Evolutionary conservation across 2,113 vertebrate species (phyloP).

Genomic region (Prolemur simus): DNA sequence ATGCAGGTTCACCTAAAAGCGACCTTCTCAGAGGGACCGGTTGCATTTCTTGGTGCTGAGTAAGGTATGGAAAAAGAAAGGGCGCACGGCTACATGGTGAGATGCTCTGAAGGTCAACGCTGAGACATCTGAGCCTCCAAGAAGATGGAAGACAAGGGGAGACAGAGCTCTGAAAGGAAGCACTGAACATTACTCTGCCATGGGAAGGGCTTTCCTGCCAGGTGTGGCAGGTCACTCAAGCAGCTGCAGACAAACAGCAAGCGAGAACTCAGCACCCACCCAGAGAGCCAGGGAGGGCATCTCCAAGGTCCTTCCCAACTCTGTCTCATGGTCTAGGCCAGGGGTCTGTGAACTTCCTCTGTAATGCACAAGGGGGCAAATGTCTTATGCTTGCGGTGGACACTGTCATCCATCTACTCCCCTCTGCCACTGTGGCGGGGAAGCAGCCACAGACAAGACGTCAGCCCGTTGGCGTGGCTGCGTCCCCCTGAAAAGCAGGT

Average conservation of each 20-base stretch:
- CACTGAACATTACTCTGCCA: fast-evolving
- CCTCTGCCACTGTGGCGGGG: fast-evolving
- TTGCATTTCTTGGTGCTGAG: neutral
- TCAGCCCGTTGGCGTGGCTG: fast-evolving
- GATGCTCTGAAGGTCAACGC: no score
- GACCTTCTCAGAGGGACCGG: fast-evolving
- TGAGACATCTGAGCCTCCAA: neutral
- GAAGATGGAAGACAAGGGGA: neutral
- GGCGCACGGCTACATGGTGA: fast-evolving
- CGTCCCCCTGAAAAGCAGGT: neutral
- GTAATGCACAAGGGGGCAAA: fast-evolving
- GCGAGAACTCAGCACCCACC: neutral
- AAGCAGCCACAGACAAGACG: fast-evolving
- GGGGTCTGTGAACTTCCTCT: neutral
- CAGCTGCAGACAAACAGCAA: neutral
- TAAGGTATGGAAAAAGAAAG: neutral
- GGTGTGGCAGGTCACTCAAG: neutral
- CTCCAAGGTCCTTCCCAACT: fast-evolving
- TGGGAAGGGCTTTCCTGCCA: neutral
- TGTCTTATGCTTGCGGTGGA: fast-evolving
- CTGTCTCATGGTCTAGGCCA: neutral
- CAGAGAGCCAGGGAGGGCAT: fast-evolving
- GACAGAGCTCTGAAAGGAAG: neutral
- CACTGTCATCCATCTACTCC: fast-evolving
- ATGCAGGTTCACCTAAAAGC: fast-evolving